Conservation (phyloP, 1,140 invertebrate genomes). For the Lepeophtheirus salmonis region DNA sequence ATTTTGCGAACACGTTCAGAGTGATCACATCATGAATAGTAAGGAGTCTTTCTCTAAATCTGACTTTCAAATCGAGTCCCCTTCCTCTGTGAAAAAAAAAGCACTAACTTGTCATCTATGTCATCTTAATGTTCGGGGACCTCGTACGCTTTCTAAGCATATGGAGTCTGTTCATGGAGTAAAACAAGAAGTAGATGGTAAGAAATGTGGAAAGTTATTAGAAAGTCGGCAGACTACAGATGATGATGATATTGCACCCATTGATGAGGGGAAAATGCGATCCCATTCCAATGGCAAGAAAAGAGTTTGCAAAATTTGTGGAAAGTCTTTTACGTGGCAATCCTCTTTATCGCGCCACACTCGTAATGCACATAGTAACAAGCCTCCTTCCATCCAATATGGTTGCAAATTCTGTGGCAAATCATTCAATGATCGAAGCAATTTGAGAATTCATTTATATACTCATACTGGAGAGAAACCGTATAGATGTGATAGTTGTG, state of each 20-base stretch:
- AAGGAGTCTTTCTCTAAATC: too few species aligned
- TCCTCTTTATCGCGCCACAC: neutral
- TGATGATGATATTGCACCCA: too few species aligned
- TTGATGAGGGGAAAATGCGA: too few species aligned
- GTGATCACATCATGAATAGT: neutral
- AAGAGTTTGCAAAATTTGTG: neutral
- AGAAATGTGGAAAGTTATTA: neutral
- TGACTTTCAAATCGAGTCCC: too few species aligned
- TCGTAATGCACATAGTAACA: neutral
- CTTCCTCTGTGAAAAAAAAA: neutral
- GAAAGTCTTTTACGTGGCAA: constrained; percentile 4
- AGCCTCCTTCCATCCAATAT: neutral
- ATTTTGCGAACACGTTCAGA: neutral
- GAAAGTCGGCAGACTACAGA: too few species aligned
- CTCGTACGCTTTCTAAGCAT: neutral
- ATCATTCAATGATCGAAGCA: constrained; percentile 49
- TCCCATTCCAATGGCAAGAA: constrained; percentile 1
- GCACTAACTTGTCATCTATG: neutral
- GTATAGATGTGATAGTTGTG: constrained; percentile 53
- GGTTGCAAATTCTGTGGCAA: constrained; percentile 6
- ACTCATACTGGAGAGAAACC: constrained; percentile 55
- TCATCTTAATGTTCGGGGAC: neutral
- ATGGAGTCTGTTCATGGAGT: neutral
- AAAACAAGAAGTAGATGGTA: neutral
- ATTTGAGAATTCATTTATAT: constrained; percentile 64